Percentiles rank a stretch among this genome's conserved stretches.
Evolutionary conservation across 1,140 invertebrate species (phyloP).

Genomic region (Temnothorax nylanderi): DNA sequence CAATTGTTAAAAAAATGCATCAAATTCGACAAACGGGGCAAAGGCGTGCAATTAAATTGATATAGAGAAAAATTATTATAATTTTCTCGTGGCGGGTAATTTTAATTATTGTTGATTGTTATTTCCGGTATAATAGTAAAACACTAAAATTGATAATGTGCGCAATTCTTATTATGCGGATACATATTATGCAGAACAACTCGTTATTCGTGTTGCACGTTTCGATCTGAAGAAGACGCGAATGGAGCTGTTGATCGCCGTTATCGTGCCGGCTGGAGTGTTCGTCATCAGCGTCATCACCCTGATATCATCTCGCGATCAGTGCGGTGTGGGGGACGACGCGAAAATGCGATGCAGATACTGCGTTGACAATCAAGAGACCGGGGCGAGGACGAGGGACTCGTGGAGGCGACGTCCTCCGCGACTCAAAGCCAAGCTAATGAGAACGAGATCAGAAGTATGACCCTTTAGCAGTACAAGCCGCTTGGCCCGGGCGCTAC

Average conservation of each 20-base stretch:
- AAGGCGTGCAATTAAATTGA: neutral
- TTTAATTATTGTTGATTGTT: neutral
- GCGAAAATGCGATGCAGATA: constrained; percentile 87
- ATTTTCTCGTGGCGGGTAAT: neutral
- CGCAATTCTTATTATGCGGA: constrained; percentile 11
- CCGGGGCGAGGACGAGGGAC: constrained; percentile 80
- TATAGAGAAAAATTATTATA: neutral
- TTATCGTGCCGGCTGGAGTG: constrained; percentile 86
- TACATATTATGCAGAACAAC: constrained; percentile 83
- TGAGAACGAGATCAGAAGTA: constrained; percentile 81
- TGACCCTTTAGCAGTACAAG: constrained; percentile 84
- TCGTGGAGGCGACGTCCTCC: constrained; percentile 77
- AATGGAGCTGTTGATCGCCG: constrained; percentile 87
- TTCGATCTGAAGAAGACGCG: constrained; percentile 87
- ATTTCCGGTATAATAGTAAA: neutral
- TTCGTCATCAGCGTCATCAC: constrained; percentile 88
- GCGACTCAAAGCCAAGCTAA: constrained; percentile 76
- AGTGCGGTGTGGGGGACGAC: constrained; percentile 87
- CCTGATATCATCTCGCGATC: constrained; percentile 87
- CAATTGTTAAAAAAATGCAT: neutral
- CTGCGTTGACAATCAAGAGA: constrained; percentile 81
- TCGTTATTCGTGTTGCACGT: constrained; percentile 87
- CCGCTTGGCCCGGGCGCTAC: constrained; percentile 65
- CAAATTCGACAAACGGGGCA: neutral
- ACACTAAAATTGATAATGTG: neutral